These are phyloP conservation scores for Drosophila orosa DNA, from an alignment of 1,140 invertebrate species.

Conservation along the genomic window DNA sequence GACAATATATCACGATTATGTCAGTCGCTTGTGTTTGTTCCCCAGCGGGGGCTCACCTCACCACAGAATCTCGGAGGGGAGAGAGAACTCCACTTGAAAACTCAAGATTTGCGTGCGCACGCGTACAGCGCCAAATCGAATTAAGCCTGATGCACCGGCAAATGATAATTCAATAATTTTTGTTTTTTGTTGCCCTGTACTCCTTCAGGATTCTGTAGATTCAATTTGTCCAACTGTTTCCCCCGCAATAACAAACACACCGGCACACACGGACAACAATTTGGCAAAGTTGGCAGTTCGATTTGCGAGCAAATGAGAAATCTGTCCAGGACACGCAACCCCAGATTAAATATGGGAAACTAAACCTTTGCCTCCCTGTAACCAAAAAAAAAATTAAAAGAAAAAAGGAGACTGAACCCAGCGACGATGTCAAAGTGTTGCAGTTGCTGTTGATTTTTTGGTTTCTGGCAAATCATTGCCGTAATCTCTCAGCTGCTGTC, in stretches of 20 bases:
- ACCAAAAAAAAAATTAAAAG: not conserved
- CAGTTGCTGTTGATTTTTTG: slow-evolving; percentile 39
- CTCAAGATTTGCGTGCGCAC: slow-evolving; percentile 70
- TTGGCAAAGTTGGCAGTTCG: slow-evolving; percentile 80
- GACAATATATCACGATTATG: slow-evolving; percentile 81
- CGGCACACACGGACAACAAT: slow-evolving; percentile 76
- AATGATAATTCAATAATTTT: slow-evolving; percentile 81
- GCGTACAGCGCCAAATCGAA: slow-evolving; percentile 81
- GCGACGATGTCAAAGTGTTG: slow-evolving; percentile 61
- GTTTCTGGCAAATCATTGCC: slow-evolving; percentile 65
- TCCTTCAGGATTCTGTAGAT: slow-evolving; percentile 32
- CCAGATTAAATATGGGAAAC: not conserved
- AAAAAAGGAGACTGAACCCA: not conserved
- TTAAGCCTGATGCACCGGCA: slow-evolving; percentile 74
- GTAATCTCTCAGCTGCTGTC: slow-evolving; percentile 76
- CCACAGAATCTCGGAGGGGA: not conserved
- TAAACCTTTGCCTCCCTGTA: not conserved
- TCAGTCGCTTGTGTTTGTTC: slow-evolving; percentile 72
- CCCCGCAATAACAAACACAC: slow-evolving; percentile 37
- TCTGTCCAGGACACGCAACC: slow-evolving; percentile 69
- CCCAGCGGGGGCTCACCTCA: slow-evolving; percentile 59
- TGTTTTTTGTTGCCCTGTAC: not conserved
- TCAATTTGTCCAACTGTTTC: slow-evolving; percentile 75
- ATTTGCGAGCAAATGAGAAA: slow-evolving; percentile 77
- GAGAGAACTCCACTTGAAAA: slow-evolving; percentile 8